Evolutionary conservation across 2,113 vertebrate species (phyloP).

Genomic region (Hystrix cristata): DNA sequence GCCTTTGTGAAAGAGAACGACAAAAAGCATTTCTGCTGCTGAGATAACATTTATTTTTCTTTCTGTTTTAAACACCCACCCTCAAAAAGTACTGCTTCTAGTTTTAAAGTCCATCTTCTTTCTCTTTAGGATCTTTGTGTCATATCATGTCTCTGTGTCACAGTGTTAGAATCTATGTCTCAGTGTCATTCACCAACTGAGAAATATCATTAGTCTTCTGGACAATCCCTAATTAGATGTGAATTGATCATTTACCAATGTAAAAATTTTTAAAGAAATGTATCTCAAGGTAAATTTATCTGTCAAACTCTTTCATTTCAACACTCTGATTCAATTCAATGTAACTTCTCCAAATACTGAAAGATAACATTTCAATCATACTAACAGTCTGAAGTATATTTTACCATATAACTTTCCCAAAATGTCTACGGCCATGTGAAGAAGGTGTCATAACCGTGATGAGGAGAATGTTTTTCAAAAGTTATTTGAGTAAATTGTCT

Average conservation of each 20-base stretch:
- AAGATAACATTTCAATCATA: neutral
- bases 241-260: neutral
- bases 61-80: neutral
- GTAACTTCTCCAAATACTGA: neutral
- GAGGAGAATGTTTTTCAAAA: neutral
- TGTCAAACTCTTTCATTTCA: neutral
- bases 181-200: neutral
- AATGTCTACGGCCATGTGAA: neutral
- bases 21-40: neutral
- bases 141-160: too few species aligned
- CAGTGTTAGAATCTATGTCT: neutral
- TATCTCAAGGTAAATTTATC: neutral
- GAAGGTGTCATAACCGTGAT: neutral
- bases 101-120: neutral
- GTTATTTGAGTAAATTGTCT: neutral
- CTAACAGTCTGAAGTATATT: neutral
- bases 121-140: neutral
- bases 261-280: neutral
- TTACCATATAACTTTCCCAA: neutral
- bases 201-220: neutral
- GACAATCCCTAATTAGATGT: neutral
- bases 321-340: neutral
- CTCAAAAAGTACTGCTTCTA: neutral
- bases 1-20: neutral
- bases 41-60: neutral